Base-by-base conservation (phyloP, 2,113 vertebrate species). In the Phocoena phocoena region DNA sequence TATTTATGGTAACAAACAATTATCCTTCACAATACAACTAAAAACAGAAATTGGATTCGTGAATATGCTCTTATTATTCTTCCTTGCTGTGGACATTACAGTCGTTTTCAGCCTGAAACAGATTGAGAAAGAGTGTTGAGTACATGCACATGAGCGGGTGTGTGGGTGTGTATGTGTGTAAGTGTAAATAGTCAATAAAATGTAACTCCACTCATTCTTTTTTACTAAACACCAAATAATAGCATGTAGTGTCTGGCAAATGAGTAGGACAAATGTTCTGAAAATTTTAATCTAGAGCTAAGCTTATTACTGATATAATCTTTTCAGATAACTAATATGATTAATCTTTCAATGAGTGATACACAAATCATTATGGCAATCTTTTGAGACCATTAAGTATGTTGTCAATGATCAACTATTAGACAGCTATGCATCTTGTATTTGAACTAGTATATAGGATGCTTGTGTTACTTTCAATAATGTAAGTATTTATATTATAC, bases 1-100 rank as follows among this genome's bases (percentile, higher is more conserved):
- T 92, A 97, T 91, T 96, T 96, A 85, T 88, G 76, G 96, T 58
- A 96, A 96, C 85, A 97, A 97, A 96, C 36, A 97, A 95, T 96
- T 96, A 96, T 28, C 80, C 65, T 90, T 92, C 83, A 93, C 82
- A 97, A 94, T 79, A 84, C 89, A 93, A 97, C 92, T 93, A 90
- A 96, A 97, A 97, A 80, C 70, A 95, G 96, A 91, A 97, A 50
- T 93, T 81, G 84, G 60, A 70, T 38, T 98, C 87, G 93, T 68
- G 76, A 93, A 81, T 88, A 41, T 47, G 83, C 41, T 94, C 58
- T 93, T 84, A 81, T 96, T 93, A 88, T 74, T 90, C 58, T 38
- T 90, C 31, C 80, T 88, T 96, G 70, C 73, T 67, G 33, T 67
- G 65, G 80, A 81, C 58, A 77, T 85, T 81, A 31, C 80, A 74